Evolutionary conservation across 2,888 invertebrate species (phyloP).

Genomic region (Phortica okadai): DNA sequence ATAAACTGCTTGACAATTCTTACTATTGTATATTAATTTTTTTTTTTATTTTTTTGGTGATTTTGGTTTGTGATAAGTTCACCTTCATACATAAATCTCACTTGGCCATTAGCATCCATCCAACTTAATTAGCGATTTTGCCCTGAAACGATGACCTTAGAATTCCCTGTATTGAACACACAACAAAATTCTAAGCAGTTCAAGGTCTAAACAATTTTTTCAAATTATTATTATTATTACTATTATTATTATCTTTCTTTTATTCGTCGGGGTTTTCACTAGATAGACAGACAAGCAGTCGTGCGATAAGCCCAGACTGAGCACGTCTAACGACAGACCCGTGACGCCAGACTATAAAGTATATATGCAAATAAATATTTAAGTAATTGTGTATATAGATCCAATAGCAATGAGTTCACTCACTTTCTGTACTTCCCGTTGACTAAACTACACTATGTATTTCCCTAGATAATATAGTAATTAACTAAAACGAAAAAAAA

Average conservation of each 20-base stretch:
- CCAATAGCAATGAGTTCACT: no score
- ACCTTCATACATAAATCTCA: background rate
- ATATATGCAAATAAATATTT: no score
- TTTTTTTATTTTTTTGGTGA: background rate
- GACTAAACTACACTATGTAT: no score
- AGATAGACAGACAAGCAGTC: background rate
- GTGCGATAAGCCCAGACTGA: no score
- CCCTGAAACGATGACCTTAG: constrained; percentile 8
- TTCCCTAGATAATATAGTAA: background rate
- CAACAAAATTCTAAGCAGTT: constrained; percentile 1
- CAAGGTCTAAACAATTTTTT: constrained; percentile 15
- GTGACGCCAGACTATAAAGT: no score
- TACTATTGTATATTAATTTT: background rate
- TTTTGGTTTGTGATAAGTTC: background rate
- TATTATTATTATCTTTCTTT: background rate
- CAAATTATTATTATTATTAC: background rate
- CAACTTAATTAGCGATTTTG: background rate
- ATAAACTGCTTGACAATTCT: no score
- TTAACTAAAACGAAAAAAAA: background rate
- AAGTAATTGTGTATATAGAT: no score
- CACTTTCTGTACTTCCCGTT: no score
- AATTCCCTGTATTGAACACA: background rate
- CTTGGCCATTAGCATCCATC: background rate
- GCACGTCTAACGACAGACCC: no score
- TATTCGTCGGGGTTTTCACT: background rate